A percentile compares a stretch with the other conserved stretches of the same genome.
Conservation (phyloP, 2,797 vertebrate genomes). For the Hypotaenidia philippensis region DNA sequence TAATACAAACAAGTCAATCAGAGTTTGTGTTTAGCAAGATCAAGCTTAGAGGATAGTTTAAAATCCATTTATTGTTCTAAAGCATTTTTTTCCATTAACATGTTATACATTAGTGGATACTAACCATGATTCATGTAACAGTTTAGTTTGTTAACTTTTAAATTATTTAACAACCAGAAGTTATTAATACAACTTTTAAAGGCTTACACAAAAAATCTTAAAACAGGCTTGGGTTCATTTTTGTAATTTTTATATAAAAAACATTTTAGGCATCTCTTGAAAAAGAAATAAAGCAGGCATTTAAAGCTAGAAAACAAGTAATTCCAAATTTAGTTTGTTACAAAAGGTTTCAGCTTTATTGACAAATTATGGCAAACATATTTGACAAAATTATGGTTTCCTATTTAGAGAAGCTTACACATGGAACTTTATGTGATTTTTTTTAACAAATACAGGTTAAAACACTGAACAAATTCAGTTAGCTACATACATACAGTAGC, state of each 20-base stretch:
- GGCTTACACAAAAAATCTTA: constrained; percentile 90
- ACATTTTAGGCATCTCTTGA: constrained; percentile 90
- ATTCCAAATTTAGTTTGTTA: constrained; percentile 91
- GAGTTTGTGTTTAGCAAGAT: constrained; percentile 96
- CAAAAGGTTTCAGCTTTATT: constrained; percentile 91
- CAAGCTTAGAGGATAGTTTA: constrained; percentile 95
- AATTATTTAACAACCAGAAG: constrained; percentile 92
- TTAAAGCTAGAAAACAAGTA: constrained; percentile 90
- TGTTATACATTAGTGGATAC: constrained; percentile 91
- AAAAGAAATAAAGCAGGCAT: constrained; percentile 91
- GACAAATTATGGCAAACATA: constrained; percentile 91
- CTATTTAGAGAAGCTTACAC: constrained; percentile 99
- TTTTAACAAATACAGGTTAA: constrained; percentile 99
- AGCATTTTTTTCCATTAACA: constrained; percentile 91
- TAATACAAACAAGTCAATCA: constrained; percentile 95
- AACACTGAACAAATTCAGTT: constrained; percentile 97
- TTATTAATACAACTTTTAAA: constrained; percentile 92
- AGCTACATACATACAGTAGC: constrained; percentile 94
- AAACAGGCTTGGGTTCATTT: constrained; percentile 89
- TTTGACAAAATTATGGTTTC: constrained; percentile 92
- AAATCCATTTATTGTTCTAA: constrained; percentile 95
- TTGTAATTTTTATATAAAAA: constrained; percentile 89
- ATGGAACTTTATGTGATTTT: constrained; percentile 92
- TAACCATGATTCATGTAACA: constrained; percentile 92
- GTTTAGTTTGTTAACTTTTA: constrained; percentile 92